A percentile compares a stretch with the other conserved stretches of the same genome.
Conservation (phyloP, 2,797 vertebrate species). For the Arremon aurantiirostris region DNA sequence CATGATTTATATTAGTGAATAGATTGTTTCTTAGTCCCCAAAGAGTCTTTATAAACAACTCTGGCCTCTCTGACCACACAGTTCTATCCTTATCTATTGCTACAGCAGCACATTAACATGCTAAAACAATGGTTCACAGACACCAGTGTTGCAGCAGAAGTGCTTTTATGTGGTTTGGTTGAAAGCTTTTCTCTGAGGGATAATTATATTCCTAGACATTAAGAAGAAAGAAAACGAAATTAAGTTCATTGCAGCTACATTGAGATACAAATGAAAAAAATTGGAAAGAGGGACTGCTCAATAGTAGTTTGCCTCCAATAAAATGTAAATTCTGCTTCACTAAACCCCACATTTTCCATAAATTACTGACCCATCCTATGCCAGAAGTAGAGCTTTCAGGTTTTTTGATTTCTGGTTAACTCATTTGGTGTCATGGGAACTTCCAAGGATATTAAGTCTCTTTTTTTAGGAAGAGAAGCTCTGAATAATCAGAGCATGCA, state of each 20-base stretch:
- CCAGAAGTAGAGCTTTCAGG: neutral
- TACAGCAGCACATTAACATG: neutral
- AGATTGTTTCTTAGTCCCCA: neutral
- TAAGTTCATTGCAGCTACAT: neutral
- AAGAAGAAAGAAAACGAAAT: constrained; percentile 4
- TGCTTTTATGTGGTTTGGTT: constrained; percentile 7
- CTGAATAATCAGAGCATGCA: neutral
- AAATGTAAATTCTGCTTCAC: neutral
- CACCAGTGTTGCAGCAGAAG: neutral
- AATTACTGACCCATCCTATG: neutral
- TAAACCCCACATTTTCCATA: neutral
- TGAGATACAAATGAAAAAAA: neutral
- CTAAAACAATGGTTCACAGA: neutral
- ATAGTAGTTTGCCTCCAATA: neutral
- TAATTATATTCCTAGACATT: constrained; percentile 5
- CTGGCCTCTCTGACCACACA: neutral
- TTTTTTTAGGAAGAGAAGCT: neutral
- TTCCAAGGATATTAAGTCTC: neutral
- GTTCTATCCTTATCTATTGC: constrained; percentile 14
- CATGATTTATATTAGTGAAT: constrained; percentile 11
- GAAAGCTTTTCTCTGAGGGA: constrained; percentile 22
- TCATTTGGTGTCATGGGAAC: neutral
- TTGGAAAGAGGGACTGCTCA: neutral
- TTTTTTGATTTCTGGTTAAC: neutral
- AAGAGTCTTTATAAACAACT: neutral